Evolutionary conservation across 2,113 vertebrate genomes (phyloP), one percentile per base, ranked within the genome.

Genomic region (Psammodynastes pulverulentus): DNA sequence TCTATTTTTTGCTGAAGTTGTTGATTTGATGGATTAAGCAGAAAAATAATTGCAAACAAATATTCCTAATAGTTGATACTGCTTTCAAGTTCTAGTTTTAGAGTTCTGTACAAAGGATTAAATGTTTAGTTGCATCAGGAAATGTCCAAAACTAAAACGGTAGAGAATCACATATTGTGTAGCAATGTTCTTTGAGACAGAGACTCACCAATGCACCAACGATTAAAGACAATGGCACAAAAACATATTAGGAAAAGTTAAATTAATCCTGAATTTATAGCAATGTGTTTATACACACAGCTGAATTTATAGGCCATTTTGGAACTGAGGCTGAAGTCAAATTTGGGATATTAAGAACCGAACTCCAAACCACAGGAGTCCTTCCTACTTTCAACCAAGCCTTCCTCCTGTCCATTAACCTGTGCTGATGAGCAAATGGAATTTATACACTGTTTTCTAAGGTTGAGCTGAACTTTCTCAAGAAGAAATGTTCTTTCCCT

Each of bases 41-140:
- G 87, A 94, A 92, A 92, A 90, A 79, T 45, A 90, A 87, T 92
- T 92, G 89, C 90, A 26, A 91, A 67, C 89, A 96, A 92, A 93
- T 91, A 13, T 24, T 86, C 15, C 89, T 2, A 92, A 84, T 19
- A 26, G 62, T 89, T 10, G 26, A 53, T 92, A 29, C 29, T 13
- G 84, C 88, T 89, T 79, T n/a, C 87, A 51, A 67, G 72, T 51
- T 87, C 21, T 52, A 84, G 86, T 56, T 79, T 23, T 87, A 84
- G 5, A 43, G 54, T 24, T 43, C 23, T 56, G 13, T 24, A 15
- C 21, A 86, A 85, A 54, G 15, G 29, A 54, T 26, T 21, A 26
- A 26, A 52, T 29, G 46, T 84, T 21, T 39, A 13, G 34, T 90
- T 90, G 45, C 46, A 48, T 48, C 9, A 12, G 45, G 46, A 86